Evolutionary conservation across 2,888 invertebrate species (phyloP), one percentile per base, ranked within the genome.

Genomic region (Lasioglossum vierecki): DNA sequence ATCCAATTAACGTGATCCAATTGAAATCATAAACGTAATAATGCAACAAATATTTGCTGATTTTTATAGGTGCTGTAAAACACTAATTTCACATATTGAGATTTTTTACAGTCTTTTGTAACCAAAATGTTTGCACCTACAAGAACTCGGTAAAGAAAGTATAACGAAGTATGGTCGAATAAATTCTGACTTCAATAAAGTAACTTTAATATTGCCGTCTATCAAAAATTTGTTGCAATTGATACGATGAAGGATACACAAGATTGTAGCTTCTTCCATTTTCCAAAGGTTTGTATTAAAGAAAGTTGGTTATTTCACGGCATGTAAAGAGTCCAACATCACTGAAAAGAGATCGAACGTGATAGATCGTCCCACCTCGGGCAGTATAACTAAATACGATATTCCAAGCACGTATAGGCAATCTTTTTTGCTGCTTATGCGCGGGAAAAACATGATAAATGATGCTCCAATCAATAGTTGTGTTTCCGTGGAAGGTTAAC

Each of bases 391-490:
- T 89, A 89, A 88, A 85, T 84, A 85, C 84, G 86, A 86, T 89
- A 89, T 89, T 88, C 88, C 71, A 76, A 86, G 81, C 90, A 89
- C 89, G 89, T 82, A 80, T 70, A 68, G 73, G 84, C 80, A 82
- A 89, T 89, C 88, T 88, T 88, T 63, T 85, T 77, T 83, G 81
- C 70, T 75, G 75, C 81, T 88, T 83, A 81, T 74, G 30, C 80
- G 71, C 44, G 70, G 63, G 53, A 63, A 80, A 83, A 84, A 82
- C 79, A 87, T 89, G 89, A 89, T 89, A 89, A 89, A 89, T 82
- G 89, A 89, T 80, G 79, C 76, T 82, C 80, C 88, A 88, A 89
- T 89, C 90, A 87, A 87, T 89, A 84, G 87, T 82, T 85, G 78
- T 81, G 79, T 84, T 89, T 86, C 80, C 78, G 77, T 63, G 71